These are phyloP conservation scores for Polyploca ridens DNA, from an alignment of 2,888 invertebrate genomes.

Conservation along the genomic window DNA sequence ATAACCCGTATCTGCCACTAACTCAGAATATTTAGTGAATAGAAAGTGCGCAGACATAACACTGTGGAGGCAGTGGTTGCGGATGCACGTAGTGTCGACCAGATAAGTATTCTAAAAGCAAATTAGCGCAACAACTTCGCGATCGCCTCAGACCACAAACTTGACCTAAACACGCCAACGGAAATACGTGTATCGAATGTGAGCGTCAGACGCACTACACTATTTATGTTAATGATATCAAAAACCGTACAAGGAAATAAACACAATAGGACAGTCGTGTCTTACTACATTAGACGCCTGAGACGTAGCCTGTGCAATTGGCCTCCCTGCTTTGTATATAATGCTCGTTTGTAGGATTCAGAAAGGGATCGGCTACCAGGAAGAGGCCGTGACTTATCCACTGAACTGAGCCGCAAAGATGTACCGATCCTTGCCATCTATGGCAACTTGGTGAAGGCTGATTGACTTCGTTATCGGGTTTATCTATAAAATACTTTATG, in stretches of 20 bases:
- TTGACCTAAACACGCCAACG: slow-evolving; percentile 60
- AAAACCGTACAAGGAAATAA: slow-evolving; percentile 80
- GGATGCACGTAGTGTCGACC: slow-evolving; percentile 36
- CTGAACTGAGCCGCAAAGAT: slow-evolving; percentile 64
- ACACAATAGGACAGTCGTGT: slow-evolving; percentile 81
- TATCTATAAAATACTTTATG: slow-evolving; percentile 56
- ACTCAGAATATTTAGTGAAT: background rate
- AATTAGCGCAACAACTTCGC: slow-evolving; percentile 54
- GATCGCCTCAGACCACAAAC: slow-evolving; percentile 47
- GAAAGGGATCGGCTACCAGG: slow-evolving; percentile 73
- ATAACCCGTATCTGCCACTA: background rate
- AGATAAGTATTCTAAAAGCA: slow-evolving; percentile 48
- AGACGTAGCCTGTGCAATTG: slow-evolving; percentile 73
- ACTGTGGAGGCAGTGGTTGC: slow-evolving; percentile 16
- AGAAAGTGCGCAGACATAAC: slow-evolving; percentile 21
- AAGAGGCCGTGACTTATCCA: slow-evolving; percentile 73
- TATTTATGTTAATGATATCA: slow-evolving; percentile 81
- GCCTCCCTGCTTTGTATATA: slow-evolving; percentile 78
- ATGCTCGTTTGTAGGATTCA: slow-evolving; percentile 78
- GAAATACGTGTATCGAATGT: slow-evolving; percentile 71
- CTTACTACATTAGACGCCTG: slow-evolving; percentile 76
- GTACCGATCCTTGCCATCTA: slow-evolving; percentile 61
- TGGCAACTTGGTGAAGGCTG: slow-evolving; percentile 62
- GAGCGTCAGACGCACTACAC: slow-evolving; percentile 67
- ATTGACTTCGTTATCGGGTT: slow-evolving; percentile 67